Base-by-base conservation (phyloP, 2,113 vertebrate species). In the Poicephalus gulielmi region DNA sequence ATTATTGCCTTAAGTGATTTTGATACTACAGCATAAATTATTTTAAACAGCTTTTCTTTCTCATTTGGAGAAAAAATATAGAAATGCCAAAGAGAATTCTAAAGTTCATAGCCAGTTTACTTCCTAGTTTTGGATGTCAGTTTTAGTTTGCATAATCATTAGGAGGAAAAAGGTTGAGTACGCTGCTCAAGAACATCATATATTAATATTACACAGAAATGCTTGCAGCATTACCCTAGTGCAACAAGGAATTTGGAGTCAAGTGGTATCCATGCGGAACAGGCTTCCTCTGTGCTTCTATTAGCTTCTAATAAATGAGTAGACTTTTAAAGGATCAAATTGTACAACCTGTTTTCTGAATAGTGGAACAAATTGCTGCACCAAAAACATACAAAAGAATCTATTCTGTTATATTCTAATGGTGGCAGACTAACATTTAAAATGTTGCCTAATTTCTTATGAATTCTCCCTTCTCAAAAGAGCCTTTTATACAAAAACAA, bases 1-100 rank as follows among this genome's bases (percentile, higher is more conserved):
- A 76, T 95, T 94, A 92, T 47, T 83, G 86, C 64, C 85, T 90
- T 71, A 80, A 88, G 76, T 89, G 24, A 80, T 71, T 96, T 84
- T 91, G 68, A 75, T 69, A 19, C 9, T 50, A 12, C 35, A 27
- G 73, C 62, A 67, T 43, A 90, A 90, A 70, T 80, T 79, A 73
- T 39, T 83, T 92, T 57, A 77, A 90, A 60, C 63, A 83, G 50
- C 64, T 92, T 94, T 95, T 73, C 44, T 73, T 94, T 93, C 78
- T 88, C 81, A 71, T 93, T 95, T 63, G 69, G 16, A 94, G 28
- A 30, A 88, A 91, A 82, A 67, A 92, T 13, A 67, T 71, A 67
- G 74, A 96, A 95, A 92, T 85, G 53, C n/a, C 75, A 91, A 94
- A 90, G 9, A 93, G 18, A 91, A 66, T 69, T 50, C 74, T 85